phyloP scores from a whole-genome alignment of 2,797 vertebrate genomes.

The Typhlichthys subterraneus region DNA sequence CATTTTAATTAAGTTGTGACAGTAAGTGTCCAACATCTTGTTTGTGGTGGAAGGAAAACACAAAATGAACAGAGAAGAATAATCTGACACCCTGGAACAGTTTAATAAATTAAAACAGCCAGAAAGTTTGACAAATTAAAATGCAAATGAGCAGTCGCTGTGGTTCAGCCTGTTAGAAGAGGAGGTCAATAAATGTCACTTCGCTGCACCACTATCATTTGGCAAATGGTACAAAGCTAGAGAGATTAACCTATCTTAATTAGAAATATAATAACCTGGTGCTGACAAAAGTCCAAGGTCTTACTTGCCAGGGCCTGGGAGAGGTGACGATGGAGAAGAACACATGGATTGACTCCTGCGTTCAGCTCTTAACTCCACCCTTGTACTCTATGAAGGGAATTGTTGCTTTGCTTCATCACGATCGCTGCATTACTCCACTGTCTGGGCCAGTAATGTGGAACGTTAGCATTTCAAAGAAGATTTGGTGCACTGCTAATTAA shows the following conservation, averaged over 20 bases:
- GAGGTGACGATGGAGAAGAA: slow-evolving; percentile 56
- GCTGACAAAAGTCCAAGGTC: slow-evolving; percentile 66
- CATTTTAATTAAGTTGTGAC: slow-evolving; percentile 58
- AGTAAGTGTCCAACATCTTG: slow-evolving; percentile 26
- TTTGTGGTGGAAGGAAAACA: slow-evolving; percentile 13
- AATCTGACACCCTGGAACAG: slow-evolving; percentile 17
- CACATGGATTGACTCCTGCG: slow-evolving; percentile 55
- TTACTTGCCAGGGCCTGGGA: slow-evolving; percentile 48
- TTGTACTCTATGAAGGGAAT: slow-evolving; percentile 15
- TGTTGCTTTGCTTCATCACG: neutral
- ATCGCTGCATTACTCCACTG: slow-evolving; percentile 8
- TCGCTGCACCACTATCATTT: slow-evolving; percentile 60
- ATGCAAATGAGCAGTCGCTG: slow-evolving; percentile 44
- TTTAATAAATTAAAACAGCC: slow-evolving; percentile 30
- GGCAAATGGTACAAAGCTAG: slow-evolving; percentile 58
- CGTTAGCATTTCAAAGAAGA: too few species aligned
- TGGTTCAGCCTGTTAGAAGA: slow-evolving; percentile 11
- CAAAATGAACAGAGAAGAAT: slow-evolving; percentile 14
- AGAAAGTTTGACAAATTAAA: slow-evolving; percentile 41
- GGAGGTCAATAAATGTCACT: slow-evolving; percentile 38
- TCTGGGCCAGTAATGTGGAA: neutral
- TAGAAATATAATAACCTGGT: slow-evolving; percentile 76
- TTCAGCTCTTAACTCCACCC: slow-evolving; percentile 36
- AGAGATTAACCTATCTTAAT: slow-evolving; percentile 67
- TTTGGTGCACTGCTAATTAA: too few species aligned